Evolutionary conservation across 1,140 invertebrate genomes (phyloP).

Genomic region (Drosophila ananassae): DNA sequence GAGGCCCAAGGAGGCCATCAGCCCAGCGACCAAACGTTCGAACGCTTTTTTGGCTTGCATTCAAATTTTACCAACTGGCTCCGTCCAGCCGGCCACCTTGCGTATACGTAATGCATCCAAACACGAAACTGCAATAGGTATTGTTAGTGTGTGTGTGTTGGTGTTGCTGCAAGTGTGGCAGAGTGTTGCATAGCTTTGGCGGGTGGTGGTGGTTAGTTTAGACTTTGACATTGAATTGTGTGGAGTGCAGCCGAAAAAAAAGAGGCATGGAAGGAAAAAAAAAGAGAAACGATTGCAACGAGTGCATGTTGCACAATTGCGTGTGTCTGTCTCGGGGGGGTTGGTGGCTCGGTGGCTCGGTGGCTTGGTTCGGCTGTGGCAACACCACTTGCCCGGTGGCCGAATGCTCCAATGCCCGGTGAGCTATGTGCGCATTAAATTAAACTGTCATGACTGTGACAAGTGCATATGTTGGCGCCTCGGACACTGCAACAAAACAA

Average conservation of each 20-base stretch:
- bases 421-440: slow-evolving; percentile 82
- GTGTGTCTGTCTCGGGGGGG: slow-evolving; percentile 57
- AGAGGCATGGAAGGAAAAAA: slow-evolving; percentile 23
- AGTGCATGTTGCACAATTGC: slow-evolving; percentile 80
- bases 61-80: slow-evolving; percentile 55
- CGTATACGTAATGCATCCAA: slow-evolving; percentile 70
- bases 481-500: slow-evolving; percentile 57
- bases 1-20: neutral
- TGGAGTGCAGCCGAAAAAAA: slow-evolving; percentile 34
- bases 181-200: slow-evolving; percentile 26
- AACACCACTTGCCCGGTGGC: slow-evolving; percentile 33
- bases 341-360: neutral
- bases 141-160: slow-evolving; percentile 3
- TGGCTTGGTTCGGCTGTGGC: slow-evolving; percentile 15
- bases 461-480: slow-evolving; percentile 82
- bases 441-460: slow-evolving; percentile 82
- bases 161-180: neutral
- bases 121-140: slow-evolving; percentile 43
- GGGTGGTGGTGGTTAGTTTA: slow-evolving; percentile 39
- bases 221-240: slow-evolving; percentile 81
- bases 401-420: slow-evolving; percentile 51
- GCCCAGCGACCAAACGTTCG: neutral
- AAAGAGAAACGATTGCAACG: slow-evolving; percentile 22
- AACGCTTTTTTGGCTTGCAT: slow-evolving; percentile 69
- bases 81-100: slow-evolving; percentile 42